Conservation (phyloP, 2,888 invertebrate species). For the Chorisops tibialis region DNA sequence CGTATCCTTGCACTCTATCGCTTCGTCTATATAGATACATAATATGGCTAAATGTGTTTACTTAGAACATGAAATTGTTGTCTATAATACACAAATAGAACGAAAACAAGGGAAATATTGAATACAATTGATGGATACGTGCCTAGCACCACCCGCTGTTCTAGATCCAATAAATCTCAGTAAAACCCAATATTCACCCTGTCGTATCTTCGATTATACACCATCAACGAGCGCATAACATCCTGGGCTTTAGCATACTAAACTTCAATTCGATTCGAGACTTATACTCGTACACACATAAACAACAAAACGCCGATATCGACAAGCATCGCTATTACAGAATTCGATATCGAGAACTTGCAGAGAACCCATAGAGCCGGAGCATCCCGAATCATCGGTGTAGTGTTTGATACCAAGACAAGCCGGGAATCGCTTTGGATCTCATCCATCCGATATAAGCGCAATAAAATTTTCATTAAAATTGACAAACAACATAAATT, state of each 20-base stretch:
- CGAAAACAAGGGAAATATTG: slow-evolving; percentile 25
- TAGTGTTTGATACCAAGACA: slow-evolving; percentile 11
- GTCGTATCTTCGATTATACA: slow-evolving; percentile 25
- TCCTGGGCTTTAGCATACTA: slow-evolving; percentile 9
- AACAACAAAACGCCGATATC: not conserved
- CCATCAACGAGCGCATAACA: slow-evolving; percentile 14
- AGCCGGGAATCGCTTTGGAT: slow-evolving; percentile 9
- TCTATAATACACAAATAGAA: slow-evolving; percentile 18
- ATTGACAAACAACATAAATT: slow-evolving; percentile 41
- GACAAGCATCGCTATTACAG: slow-evolving; percentile 10
- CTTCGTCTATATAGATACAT: not conserved
- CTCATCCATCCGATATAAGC: slow-evolving; percentile 33
- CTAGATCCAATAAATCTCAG: slow-evolving; percentile 35
- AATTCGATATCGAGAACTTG: slow-evolving; percentile 5
- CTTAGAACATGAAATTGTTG: not conserved
- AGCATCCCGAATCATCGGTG: not conserved
- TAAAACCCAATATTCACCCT: slow-evolving; percentile 34
- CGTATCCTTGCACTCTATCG: slow-evolving; percentile 11
- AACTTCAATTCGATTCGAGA: slow-evolving; percentile 6
- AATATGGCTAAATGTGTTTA: not conserved
- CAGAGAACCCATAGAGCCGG: not conserved
- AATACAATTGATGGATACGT: slow-evolving; percentile 26
- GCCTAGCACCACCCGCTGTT: slow-evolving; percentile 28
- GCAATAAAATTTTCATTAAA: slow-evolving; percentile 40
- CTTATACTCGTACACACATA: too few relatives aligned